Conservation (phyloP, 1,140 invertebrate genomes). For the Caenorhabditis latens region DNA sequence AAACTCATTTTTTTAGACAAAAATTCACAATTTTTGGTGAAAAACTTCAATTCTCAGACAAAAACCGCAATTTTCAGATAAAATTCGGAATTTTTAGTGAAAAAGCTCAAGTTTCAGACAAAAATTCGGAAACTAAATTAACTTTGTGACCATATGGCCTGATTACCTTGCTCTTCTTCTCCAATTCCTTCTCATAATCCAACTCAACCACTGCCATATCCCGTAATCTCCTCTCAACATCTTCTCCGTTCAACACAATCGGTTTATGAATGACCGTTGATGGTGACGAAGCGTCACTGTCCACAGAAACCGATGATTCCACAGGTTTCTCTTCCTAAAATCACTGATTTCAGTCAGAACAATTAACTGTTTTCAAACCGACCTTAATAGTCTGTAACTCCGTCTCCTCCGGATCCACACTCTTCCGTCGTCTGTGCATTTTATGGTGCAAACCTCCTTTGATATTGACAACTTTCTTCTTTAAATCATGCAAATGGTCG, state of each 20-base stretch:
- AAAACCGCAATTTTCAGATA: no score
- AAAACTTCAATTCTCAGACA: no score
- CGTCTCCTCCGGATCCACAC: constrained; percentile 45
- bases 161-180: background rate
- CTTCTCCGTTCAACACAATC: constrained; percentile 21
- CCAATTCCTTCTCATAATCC: constrained; percentile 26
- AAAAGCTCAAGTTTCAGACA: no score
- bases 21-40: no score
- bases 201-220: constrained; percentile 5
- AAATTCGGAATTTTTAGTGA: no score
- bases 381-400: constrained; percentile 57
- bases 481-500: constrained; percentile 56
- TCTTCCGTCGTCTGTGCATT: constrained; percentile 48
- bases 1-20: no score
- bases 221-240: constrained; percentile 7
- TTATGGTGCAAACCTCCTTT: constrained; percentile 38
- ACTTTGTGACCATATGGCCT: no score
- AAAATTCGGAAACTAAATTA: no score
- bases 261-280: constrained; percentile 1
- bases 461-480: constrained; percentile 43
- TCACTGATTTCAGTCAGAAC: background rate
- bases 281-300: background rate
- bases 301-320: background rate
- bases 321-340: constrained; percentile 29
- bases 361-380: background rate